Conservation (phyloP, 2,797 vertebrate species). For the Morus bassanus region DNA sequence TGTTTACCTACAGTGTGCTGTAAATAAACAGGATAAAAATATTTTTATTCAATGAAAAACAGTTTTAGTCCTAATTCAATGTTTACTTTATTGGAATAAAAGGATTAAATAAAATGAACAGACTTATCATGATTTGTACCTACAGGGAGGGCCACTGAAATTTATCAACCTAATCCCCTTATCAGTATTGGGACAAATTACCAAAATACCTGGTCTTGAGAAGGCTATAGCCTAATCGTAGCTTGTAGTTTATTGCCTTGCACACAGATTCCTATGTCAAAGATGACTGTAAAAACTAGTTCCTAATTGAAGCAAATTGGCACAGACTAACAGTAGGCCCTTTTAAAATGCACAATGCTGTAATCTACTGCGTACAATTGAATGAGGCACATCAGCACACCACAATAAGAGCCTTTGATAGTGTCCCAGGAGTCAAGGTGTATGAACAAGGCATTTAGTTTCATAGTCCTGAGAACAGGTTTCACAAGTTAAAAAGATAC, state of each 20-base stretch:
- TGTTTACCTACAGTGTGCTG: background rate
- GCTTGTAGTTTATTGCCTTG: constrained; percentile 67
- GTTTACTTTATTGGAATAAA: constrained; percentile 16
- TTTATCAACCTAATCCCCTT: constrained; percentile 73
- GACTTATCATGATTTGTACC: background rate
- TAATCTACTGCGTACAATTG: constrained; percentile 80
- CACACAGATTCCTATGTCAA: constrained; percentile 76
- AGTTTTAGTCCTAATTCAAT: background rate
- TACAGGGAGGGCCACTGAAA: constrained; percentile 21
- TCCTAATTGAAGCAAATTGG: constrained; percentile 81
- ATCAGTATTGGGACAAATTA: constrained; percentile 78
- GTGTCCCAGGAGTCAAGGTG: constrained; percentile 67
- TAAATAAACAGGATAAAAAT: background rate
- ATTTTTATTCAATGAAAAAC: background rate
- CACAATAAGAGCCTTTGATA: constrained; percentile 72
- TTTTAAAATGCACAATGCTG: constrained; percentile 74
- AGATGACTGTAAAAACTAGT: constrained; percentile 78
- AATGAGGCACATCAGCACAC: constrained; percentile 66
- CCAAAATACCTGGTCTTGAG: constrained; percentile 40
- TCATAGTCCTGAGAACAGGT: constrained; percentile 50
- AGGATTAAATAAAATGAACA: background rate
- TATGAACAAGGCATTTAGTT: constrained; percentile 65
- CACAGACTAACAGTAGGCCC: constrained; percentile 70
- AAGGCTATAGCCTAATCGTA: constrained; percentile 71
- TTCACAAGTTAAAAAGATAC: constrained; percentile 51